phyloP scores from a whole-genome alignment of 2,113 vertebrate genomes.

The Hymenochirus boettgeri region DNA sequence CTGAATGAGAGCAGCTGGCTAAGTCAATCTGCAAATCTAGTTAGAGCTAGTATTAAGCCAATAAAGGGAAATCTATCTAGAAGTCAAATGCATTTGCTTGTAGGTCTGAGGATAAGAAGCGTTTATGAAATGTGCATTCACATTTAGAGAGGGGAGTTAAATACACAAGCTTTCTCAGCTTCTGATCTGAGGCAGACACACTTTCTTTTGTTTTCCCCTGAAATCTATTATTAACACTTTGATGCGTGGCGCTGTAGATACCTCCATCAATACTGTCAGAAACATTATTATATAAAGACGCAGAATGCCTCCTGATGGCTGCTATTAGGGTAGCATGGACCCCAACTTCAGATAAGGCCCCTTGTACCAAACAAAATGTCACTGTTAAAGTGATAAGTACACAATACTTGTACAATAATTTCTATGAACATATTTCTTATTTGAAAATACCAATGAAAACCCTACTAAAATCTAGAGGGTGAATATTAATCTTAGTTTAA shows the following conservation, averaged over 20 bases:
- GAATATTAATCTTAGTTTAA: no score
- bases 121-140: constrained; percentile 11
- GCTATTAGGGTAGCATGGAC: no score
- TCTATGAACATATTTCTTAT: no score
- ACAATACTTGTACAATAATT: no score
- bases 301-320: no score
- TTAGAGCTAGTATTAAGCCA: constrained; percentile 55
- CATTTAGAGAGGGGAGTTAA: constrained; percentile 1
- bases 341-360: no score
- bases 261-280: neutral
- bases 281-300: no score
- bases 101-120: constrained; percentile 28
- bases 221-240: constrained; percentile 3
- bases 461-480: no score
- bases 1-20: constrained; percentile 50
- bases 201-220: neutral
- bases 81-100: constrained; percentile 32
- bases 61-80: constrained; percentile 46
- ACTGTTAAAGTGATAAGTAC: no score
- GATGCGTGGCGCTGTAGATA: neutral
- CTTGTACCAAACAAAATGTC: no score
- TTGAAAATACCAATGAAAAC: no score
- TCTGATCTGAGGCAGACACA: constrained; percentile 6
- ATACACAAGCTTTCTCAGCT: constrained; percentile 4
- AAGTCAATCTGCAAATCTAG: constrained; percentile 47